Evolutionary conservation across 2,888 invertebrate genomes (phyloP), one percentile per base, ranked within the genome.

Genomic region (Aromia moschata): DNA sequence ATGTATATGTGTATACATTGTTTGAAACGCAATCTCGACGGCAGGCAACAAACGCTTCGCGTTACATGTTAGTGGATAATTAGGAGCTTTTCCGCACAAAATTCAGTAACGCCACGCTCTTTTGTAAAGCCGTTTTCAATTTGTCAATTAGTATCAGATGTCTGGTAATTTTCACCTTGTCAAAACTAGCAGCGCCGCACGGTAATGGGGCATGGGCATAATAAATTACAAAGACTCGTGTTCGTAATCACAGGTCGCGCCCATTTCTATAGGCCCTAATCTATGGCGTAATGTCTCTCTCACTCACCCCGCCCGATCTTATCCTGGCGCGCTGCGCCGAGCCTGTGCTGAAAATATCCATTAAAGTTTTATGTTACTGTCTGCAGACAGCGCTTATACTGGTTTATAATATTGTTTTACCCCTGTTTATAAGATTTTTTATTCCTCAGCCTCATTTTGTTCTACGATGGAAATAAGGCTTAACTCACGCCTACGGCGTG

Each of bases 251-350:
- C 63, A 69, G 68, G 71, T 70, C 70, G 70, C 71, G 69, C 69
- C 72, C 70, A 68, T 63, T 67, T 68, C 71, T 66, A 60, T 66
- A 68, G 60, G 58, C 67, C 68, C 64, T 70, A 73, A 74, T 74
- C 70, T 70, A 70, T 70, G 66, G 60, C 67, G 56, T 73, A 74
- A 75, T 71, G 73, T 74, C 74, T 73, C 70, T 73, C 68, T 73
- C 64, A 74, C 74, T 73, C 70, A 72, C 68, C 72, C 64, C 65
- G 43, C 67, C 55, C 62, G 67, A 71, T 69, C 62, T 70, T 70
- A 71, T 70, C 70, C 59, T 20, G 38, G 14, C 30, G 36, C 54
- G 47, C 54, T 49, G 31, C 33, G 59, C 60, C 58, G 46, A 60
- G 51, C 56, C 60, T 38, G 14, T 38, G 38, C 30, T 49, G 49